Evolutionary conservation across 2,113 vertebrate genomes (phyloP).

Genomic region (rat (Rattus norvegicus)): GRCr8 NC_086028.1:41268501-41269000

Average conservation of each 20-base stretch:
- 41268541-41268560: slow-evolving; percentile 66
- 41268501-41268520: slow-evolving; percentile 22
- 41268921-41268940: not conserved
- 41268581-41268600: slow-evolving; percentile 72
- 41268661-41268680: not conserved
- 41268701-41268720: not conserved
- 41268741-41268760: not conserved
- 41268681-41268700: not conserved
- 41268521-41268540: not conserved
- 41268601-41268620: slow-evolving; percentile 65
- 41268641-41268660: not conserved
- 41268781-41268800: not conserved
- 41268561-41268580: slow-evolving; percentile 67
- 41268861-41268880: not conserved
- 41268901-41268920: not conserved
- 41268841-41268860: not conserved
- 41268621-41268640: not conserved
- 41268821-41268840: not conserved
- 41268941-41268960: not conserved
- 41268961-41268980: too few species aligned
- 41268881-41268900: not conserved
- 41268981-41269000: not conserved
- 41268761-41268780: not conserved
- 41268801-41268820: not conserved
- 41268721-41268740: not conserved